Evolutionary conservation across 2,797 vertebrate genomes (phyloP).

Genomic region (Salarias fasciatus): DNA sequence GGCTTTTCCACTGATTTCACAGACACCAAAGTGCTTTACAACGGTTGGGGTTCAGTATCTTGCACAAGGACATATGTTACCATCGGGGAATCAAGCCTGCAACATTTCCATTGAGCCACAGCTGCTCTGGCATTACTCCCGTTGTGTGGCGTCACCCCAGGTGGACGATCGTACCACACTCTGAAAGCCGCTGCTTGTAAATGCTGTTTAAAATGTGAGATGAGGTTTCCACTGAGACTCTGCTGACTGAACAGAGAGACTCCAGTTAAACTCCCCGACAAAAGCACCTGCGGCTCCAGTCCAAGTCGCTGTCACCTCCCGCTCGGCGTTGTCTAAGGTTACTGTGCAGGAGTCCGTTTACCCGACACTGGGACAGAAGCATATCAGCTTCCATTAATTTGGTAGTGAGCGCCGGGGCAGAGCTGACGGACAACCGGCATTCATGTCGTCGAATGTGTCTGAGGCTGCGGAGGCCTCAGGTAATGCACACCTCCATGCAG

Average conservation of each 20-base stretch:
- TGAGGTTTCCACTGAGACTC: neutral
- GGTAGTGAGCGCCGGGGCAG: neutral
- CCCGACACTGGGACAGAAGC: neutral
- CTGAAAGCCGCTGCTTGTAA: neutral
- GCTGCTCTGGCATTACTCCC: no score
- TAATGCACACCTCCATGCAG: neutral
- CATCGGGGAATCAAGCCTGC: no score
- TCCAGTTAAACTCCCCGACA: constrained; percentile 11
- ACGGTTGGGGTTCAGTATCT: no score
- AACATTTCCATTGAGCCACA: no score
- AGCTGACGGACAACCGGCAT: neutral
- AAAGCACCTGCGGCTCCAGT: constrained; percentile 18
- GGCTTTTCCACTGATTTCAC: no score
- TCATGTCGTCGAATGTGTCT: neutral
- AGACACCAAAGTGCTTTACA: no score
- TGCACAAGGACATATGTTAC: no score
- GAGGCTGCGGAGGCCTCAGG: neutral
- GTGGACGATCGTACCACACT: neutral
- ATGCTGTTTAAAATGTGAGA: neutral
- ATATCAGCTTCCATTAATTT: constrained; percentile 26
- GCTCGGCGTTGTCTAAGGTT: constrained; percentile 15
- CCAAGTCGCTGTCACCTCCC: neutral
- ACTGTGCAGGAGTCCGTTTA: constrained; percentile 8
- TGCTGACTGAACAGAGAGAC: neutral
- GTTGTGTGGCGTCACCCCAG: no score